Conservation (phyloP, 2,888 invertebrate genomes). For the Hesperia comma region DNA sequence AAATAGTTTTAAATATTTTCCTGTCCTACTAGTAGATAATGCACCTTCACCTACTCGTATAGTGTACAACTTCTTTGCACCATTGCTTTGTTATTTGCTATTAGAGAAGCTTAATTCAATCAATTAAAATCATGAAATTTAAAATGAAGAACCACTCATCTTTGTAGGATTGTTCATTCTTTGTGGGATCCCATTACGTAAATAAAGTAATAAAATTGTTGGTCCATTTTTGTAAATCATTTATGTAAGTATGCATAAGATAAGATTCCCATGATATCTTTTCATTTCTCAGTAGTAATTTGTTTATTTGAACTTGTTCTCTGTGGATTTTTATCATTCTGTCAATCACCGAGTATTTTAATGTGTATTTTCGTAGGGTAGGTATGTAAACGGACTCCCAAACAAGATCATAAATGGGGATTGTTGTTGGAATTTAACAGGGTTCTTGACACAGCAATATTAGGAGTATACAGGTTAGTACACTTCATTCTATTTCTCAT, state of each 20-base stretch:
- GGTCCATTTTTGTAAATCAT: not conserved
- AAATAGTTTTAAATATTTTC: not conserved
- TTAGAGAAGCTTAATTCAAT: not conserved
- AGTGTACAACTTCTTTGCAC: not conserved
- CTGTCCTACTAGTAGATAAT: not conserved
- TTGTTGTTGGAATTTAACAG: slow-evolving; percentile 52
- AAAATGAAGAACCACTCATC: not conserved
- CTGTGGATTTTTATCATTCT: not conserved
- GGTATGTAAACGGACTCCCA: slow-evolving; percentile 33
- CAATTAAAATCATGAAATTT: not conserved
- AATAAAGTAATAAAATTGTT: too few relatives aligned
- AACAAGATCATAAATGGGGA: slow-evolving; percentile 40
- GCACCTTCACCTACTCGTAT: not conserved
- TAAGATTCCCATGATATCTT: too few relatives aligned
- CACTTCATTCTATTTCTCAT: not conserved
- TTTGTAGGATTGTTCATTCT: too few relatives aligned
- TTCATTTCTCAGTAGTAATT: not conserved
- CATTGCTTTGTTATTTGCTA: not conserved
- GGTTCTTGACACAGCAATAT: slow-evolving; percentile 66
- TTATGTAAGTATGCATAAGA: not conserved
- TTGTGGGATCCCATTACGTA: too few relatives aligned
- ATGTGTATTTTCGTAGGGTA: slow-evolving; percentile 45
- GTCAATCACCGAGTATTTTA: slow-evolving; percentile 28
- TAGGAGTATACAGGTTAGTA: slow-evolving; percentile 4
- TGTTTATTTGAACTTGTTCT: not conserved